A percentile compares a stretch with the other conserved stretches of the same genome.
phyloP scores from a whole-genome alignment of 2,888 invertebrate species.

The Thyatira batis region DNA sequence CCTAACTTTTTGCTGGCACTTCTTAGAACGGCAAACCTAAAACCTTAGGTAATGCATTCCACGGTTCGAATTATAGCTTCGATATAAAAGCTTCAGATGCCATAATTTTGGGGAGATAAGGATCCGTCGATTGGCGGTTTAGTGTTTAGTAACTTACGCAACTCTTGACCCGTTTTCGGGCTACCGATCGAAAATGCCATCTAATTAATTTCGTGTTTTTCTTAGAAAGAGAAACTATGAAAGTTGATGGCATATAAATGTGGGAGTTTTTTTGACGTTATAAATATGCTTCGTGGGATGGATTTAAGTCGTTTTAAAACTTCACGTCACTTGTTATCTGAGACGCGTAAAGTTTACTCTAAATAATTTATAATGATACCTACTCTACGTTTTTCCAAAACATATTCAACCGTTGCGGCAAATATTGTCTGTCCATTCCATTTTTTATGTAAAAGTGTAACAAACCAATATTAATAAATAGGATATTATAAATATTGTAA shows the following conservation, averaged over 20 bases:
- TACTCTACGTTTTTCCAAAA: no score
- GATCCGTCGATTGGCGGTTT: conserved; percentile 46
- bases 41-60: conserved; percentile 68
- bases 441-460: no score
- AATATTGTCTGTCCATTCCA: no score
- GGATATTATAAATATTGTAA: no score
- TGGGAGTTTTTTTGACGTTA: neutral
- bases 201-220: conserved; percentile 52
- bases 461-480: no score
- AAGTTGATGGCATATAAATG: conserved; percentile 2
- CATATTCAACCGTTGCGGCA: no score
- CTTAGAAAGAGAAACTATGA: conserved; percentile 30
- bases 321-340: no score
- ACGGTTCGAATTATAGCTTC: conserved; percentile 54
- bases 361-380: no score
- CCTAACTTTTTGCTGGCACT: conserved; percentile 74
- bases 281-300: neutral
- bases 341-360: no score
- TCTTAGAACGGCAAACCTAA: conserved; percentile 68
- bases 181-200: conserved; percentile 31
- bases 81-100: conserved; percentile 64
- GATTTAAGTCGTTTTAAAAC: no score
- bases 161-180: conserved; percentile 35
- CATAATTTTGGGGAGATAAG: conserved; percentile 73
- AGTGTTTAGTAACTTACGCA: conserved; percentile 36